Base-by-base conservation (phyloP, 53 echinoderm and acorn worm genomes). In the Astropecten irregularis region DNA sequence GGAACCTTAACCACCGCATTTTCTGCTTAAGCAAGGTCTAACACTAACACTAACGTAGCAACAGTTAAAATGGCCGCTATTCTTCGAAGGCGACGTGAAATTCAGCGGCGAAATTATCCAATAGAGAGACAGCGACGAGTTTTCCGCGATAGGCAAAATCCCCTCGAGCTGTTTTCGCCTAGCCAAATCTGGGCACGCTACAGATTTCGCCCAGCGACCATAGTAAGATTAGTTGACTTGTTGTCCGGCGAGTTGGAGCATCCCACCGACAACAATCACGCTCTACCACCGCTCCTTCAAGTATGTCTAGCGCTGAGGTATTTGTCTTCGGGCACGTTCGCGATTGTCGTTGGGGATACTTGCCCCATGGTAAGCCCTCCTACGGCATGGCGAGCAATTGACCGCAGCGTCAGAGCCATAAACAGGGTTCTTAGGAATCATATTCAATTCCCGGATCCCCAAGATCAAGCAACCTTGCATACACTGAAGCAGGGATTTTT, bases 301-400 rank as follows among this genome's bases (percentile, higher is more conserved):
- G 66, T 66, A 20, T 66, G 66, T 20, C 21, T 66, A 22, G 56
- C 56, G 2, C 27, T 56, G 56, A 25, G 56, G 18, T 56, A 56
- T 56, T 56, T 56, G 56, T 56, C 56, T 4, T 56, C 56, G 3
- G 56, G 56, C 2, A 56, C 56, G 5, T 56, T 56, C 11, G 26
- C 23, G 25, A 56, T 56, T 22, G 56, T 56, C 68, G 23, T 20
- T 42, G n/a, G n/a, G n/a, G n/a, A n/a, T n/a, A n/a, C n/a, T n/a
- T n/a, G n/a, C n/a, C n/a, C n/a, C n/a, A n/a, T 40, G 68, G 42
- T 68, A 10, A 68, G 46, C 46, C 68, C 68, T 4, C 47, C 68
- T 25, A 68, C 68, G 68, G 68, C 68, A 44, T 44, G 68, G 68
- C 47, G 46, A 68, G 47, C 47, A 27, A 68, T 68, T 1, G 39